Percentiles rank a stretch among this genome's conserved stretches.
phyloP scores from a whole-genome alignment of 2,113 vertebrate species.

The Zosterops japonicus region DNA sequence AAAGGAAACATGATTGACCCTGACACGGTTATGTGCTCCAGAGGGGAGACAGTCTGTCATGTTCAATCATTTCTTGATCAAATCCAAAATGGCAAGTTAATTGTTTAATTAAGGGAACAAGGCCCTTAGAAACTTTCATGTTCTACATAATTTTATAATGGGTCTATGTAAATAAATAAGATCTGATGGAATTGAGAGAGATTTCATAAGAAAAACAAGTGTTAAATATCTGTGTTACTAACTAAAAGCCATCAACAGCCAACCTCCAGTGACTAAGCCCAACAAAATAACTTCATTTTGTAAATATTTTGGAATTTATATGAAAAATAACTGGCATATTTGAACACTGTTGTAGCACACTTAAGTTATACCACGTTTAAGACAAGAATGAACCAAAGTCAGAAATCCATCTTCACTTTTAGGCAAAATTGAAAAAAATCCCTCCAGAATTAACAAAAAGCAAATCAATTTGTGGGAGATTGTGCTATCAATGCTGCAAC shows the following conservation, averaged over 20 bases:
- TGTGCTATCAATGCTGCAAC: not conserved
- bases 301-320: not conserved
- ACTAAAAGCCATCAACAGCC: not conserved
- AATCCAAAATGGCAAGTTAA: conserved; percentile 58
- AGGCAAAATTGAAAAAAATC: not conserved
- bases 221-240: not conserved
- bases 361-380: not conserved
- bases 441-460: not conserved
- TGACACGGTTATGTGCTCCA: conserved; percentile 26
- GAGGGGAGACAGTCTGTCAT: conserved; percentile 22
- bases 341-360: not conserved
- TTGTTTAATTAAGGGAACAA: conserved; percentile 58
- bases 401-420: not conserved
- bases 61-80: conserved; percentile 47
- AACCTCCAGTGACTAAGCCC: not conserved
- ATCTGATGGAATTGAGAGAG: not conserved
- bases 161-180: conserved; percentile 27
- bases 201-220: not conserved
- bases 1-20: conserved; percentile 56
- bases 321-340: not conserved
- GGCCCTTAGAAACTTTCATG: conserved; percentile 27
- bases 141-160: conserved; percentile 29
- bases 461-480: not conserved
- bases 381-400: not conserved
- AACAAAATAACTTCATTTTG: not conserved